Evolutionary conservation across 2,797 vertebrate genomes (phyloP).

Genomic region (Macroramphosus scolopax): DNA sequence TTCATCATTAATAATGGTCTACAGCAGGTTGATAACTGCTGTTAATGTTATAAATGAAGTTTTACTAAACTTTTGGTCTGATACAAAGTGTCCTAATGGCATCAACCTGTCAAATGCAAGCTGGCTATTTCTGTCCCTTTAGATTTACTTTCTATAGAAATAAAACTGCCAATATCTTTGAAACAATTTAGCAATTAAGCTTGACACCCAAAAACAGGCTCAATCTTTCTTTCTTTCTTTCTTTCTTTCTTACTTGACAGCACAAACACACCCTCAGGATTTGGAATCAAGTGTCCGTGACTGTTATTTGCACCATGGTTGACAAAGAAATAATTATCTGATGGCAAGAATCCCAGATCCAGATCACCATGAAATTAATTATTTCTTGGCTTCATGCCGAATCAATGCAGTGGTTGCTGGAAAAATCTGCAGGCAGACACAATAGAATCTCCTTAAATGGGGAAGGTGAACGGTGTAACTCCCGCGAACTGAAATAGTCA

Average conservation of each 20-base stretch:
- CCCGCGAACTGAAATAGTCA: neutral
- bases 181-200: slow-evolving; percentile 15
- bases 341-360: slow-evolving; percentile 56
- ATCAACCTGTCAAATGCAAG: neutral
- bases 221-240: too few species aligned
- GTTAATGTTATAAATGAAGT: neutral
- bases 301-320: slow-evolving; percentile 36
- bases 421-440: slow-evolving; percentile 18
- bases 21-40: neutral
- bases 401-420: slow-evolving; percentile 6
- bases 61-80: too few species aligned
- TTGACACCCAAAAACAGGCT: slow-evolving; percentile 21
- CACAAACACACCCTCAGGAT: slow-evolving; percentile 8
- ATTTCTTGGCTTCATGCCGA: slow-evolving; percentile 31
- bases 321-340: slow-evolving; percentile 49
- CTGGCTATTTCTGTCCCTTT: neutral
- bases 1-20: neutral
- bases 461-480: neutral
- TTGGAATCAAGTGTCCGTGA: slow-evolving; percentile 34
- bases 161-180: too few species aligned
- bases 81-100: too few species aligned
- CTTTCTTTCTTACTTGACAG: too few species aligned
- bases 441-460: slow-evolving; percentile 4
- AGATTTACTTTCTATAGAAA: slow-evolving; percentile 11
- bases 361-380: slow-evolving; percentile 51